These are phyloP conservation scores for Protomyctophum bolini DNA, from an alignment of 2,113 vertebrate genomes.

Conservation along the genomic window DNA sequence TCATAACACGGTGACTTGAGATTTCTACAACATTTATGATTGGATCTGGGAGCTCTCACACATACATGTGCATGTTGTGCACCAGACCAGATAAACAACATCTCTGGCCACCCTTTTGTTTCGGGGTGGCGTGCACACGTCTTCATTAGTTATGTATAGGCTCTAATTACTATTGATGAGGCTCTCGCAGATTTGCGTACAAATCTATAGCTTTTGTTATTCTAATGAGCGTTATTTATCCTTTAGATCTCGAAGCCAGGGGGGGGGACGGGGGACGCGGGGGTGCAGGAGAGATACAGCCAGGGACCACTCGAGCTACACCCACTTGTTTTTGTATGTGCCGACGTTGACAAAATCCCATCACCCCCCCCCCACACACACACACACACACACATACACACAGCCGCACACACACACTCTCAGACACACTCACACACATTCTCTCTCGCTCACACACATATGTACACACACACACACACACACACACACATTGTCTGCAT, in stretches of 20 bases:
- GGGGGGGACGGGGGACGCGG: constrained; percentile 50
- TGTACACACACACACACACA: no score
- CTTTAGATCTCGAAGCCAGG: constrained; percentile 75
- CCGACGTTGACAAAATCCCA: constrained; percentile 61
- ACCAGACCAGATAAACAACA: constrained; percentile 51
- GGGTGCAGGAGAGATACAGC: constrained; percentile 45
- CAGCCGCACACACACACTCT: no score
- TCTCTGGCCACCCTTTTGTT: constrained; percentile 61
- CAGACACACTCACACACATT: no score
- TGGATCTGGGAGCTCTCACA: constrained; percentile 16
- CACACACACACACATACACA: no score
- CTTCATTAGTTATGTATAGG: constrained; percentile 80
- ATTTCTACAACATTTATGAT: neutral
- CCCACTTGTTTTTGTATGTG: constrained; percentile 77
- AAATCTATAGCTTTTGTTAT: constrained; percentile 83
- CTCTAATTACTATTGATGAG: constrained; percentile 81
- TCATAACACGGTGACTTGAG: constrained; percentile 9
- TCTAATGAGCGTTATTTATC: constrained; percentile 80
- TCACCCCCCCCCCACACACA: constrained; percentile 43
- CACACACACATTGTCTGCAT: constrained; percentile 50
- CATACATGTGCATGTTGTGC: constrained; percentile 40
- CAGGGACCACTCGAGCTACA: constrained; percentile 52
- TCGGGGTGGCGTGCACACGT: constrained; percentile 66
- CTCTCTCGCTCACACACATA: constrained; percentile 37
- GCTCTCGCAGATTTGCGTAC: constrained; percentile 74